Percentiles rank a stretch among this genome's conserved stretches.
Conservation (phyloP, 2,113 vertebrate genomes). For the Nestor notabilis region DNA sequence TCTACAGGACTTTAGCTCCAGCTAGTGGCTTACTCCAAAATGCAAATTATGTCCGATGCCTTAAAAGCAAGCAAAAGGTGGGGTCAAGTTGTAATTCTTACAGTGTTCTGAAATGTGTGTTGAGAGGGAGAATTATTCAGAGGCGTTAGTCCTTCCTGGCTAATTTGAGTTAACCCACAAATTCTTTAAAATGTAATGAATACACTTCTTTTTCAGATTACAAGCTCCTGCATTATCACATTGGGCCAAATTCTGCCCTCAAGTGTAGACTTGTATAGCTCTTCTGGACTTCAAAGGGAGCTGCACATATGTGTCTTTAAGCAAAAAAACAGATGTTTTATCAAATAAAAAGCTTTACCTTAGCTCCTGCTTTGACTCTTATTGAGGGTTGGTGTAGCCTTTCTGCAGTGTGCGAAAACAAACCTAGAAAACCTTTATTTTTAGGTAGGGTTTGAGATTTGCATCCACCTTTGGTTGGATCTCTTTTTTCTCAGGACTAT, state of each 20-base stretch:
- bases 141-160: not conserved
- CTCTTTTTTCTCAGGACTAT: not conserved
- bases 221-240: slow-evolving; percentile 40
- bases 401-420: not conserved
- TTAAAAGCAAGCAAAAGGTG: slow-evolving; percentile 8
- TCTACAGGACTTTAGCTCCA: slow-evolving; percentile 74
- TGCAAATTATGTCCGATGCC: slow-evolving; percentile 36
- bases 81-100: not conserved
- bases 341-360: slow-evolving; percentile 13
- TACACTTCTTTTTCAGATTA: not conserved
- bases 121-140: slow-evolving; percentile 5
- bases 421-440: not conserved
- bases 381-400: not conserved
- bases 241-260: slow-evolving; percentile 67
- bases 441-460: not conserved
- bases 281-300: slow-evolving; percentile 55
- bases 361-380: not conserved
- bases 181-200: slow-evolving; percentile 25
- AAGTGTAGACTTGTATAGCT: slow-evolving; percentile 28
- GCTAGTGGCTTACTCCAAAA: slow-evolving; percentile 72
- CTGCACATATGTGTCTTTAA: slow-evolving; percentile 9
- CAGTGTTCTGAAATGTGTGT: not conserved
- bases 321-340: not conserved
- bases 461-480: not conserved
- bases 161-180: slow-evolving; percentile 32